Evolutionary conservation across 2,113 vertebrate species (phyloP), one percentile per base, ranked within the genome.

Genomic region (Eptatretus burgeri): DNA sequence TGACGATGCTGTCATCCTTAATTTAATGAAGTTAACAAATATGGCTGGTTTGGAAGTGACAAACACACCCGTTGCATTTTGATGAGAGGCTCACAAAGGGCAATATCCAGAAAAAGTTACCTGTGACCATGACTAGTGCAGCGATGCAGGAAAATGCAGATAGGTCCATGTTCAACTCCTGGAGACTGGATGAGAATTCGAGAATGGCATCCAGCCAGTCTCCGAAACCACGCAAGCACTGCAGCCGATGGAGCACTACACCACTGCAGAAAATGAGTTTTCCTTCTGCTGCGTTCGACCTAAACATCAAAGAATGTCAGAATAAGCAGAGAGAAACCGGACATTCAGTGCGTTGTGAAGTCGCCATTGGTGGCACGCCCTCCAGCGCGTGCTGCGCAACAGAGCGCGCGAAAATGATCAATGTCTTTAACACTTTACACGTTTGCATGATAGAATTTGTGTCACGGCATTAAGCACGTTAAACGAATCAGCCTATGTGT

Each of bases 191-290:
- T 67, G 91, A 98, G 68, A 98, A 96, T 64, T 96, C 91, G 72
- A 82, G 85, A 64, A 98, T 98, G 63, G 91, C 80, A 68, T 98
- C 91, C 71, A 98, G 89, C 91, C 91, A 98, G 74, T 98, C 89
- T 63, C 87, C 91, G 65, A 98, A 98, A 70, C 91, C 91, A 5
- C 91, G 91, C 64, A 98, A 85, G 66, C 91, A 94, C 78, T 96
- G 89, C 75, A 93, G 71, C 78, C 88, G 79, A 82, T 98, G 86
- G 71, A 98, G 73, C 66, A 98, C 91, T 66, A 86, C 91, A 65
- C 87, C 91, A 64, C 86, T 98, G 77, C 91, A 98, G 79, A 98
- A 98, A 71, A 96, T 98, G 68, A 98, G 85, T 75, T 98, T 95
- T 68, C 91, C 89, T 76, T 98, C 91, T 76, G 83, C 84, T 2